phyloP scores from a whole-genome alignment of 2,888 invertebrate species.

The Aporophyla lueneburgensis region DNA sequence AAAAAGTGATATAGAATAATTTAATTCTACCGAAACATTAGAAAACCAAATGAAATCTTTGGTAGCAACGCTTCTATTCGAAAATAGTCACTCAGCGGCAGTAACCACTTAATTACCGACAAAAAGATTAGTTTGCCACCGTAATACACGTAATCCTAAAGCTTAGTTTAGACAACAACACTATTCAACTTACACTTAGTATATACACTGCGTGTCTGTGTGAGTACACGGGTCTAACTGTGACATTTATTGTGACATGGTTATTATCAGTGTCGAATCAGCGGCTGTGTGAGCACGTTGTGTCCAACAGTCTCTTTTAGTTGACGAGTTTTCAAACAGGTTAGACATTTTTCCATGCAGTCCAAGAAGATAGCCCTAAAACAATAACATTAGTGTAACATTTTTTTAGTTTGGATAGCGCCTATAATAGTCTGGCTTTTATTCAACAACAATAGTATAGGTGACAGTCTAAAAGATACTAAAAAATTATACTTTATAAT shows the following conservation, averaged over 20 bases:
- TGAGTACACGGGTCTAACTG: background rate
- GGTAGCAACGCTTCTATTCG: background rate
- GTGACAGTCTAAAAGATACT: rapidly evolving
- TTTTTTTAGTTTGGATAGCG: too few relatives aligned
- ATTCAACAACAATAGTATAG: background rate
- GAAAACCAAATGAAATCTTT: background rate
- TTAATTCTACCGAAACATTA: too few relatives aligned
- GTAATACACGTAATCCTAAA: background rate
- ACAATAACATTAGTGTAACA: too few relatives aligned
- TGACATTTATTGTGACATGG: background rate
- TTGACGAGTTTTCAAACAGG: background rate
- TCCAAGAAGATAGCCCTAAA: background rate
- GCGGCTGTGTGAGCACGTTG: background rate
- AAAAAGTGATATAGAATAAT: too few relatives aligned
- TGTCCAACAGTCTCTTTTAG: background rate
- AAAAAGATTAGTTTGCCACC: too few relatives aligned
- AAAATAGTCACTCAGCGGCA: too few relatives aligned
- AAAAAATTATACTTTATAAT: background rate
- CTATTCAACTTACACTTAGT: too few relatives aligned
- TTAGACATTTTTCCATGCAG: background rate
- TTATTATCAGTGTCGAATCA: background rate
- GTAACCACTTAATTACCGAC: too few relatives aligned
- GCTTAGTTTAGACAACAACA: too few relatives aligned
- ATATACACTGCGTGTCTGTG: background rate
- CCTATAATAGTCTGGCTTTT: too few relatives aligned